Percentiles rank a stretch among this genome's conserved stretches.
Conservation (phyloP, 2,888 invertebrate genomes). For the Drosophila birchii region DNA sequence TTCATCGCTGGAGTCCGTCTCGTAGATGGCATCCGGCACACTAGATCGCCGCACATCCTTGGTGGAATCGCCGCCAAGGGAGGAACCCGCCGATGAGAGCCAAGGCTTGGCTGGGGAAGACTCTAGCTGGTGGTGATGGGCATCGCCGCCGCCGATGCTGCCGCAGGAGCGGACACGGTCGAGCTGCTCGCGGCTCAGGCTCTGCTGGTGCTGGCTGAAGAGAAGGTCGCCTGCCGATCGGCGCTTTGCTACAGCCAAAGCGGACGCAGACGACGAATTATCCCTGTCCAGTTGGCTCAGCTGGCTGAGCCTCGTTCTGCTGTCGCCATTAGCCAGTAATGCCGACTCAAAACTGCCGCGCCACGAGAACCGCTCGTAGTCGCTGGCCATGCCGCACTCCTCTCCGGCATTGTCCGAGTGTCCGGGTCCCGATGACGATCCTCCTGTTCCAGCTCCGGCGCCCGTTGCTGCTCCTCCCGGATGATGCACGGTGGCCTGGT, state of each 20-base stretch:
- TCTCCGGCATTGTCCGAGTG: constrained; percentile 85
- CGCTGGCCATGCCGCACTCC: constrained; percentile 90
- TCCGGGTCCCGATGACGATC: constrained; percentile 85
- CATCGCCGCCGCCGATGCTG: constrained; percentile 89
- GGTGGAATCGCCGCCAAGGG: constrained; percentile 62
- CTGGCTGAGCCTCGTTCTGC: constrained; percentile 90
- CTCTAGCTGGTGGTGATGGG: constrained; percentile 81
- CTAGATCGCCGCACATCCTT: constrained; percentile 86
- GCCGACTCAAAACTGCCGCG: constrained; percentile 97
- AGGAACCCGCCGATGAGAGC: constrained; percentile 76
- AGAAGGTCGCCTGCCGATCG: constrained; percentile 93
- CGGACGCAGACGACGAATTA: constrained; percentile 88
- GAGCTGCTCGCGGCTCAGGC: constrained; percentile 90
- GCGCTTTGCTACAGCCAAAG: constrained; percentile 89
- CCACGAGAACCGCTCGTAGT: constrained; percentile 96
- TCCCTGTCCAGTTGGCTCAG: constrained; percentile 88
- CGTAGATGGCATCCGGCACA: constrained; percentile 86
- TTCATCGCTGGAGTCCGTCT: constrained; percentile 79
- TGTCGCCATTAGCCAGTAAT: constrained; percentile 92
- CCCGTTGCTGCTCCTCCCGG: constrained; percentile 82
- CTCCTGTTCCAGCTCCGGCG: constrained; percentile 85
- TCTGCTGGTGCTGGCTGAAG: constrained; percentile 91
- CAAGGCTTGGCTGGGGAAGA: constrained; percentile 83
- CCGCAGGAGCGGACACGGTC: constrained; percentile 92
- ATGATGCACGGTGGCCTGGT: constrained; percentile 49